Conservation (phyloP, 1,140 invertebrate species). For the Pogonomyrmex barbatus region DNA sequence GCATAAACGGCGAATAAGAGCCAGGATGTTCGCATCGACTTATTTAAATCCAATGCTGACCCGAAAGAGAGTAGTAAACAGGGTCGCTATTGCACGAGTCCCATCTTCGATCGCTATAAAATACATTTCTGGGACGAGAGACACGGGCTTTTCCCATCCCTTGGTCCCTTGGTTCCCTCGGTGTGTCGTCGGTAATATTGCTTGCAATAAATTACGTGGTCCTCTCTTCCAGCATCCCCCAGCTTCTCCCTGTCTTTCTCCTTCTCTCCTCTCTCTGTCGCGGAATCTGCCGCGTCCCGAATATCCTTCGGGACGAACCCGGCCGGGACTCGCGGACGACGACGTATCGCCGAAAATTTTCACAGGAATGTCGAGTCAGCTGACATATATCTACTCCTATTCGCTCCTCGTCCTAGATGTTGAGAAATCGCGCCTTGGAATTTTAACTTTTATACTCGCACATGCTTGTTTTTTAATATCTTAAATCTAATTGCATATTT, state of each 20-base stretch:
- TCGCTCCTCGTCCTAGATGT: slow-evolving; percentile 12
- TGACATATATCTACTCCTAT: slow-evolving; percentile 18
- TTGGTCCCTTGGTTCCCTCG: not conserved
- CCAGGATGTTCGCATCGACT: slow-evolving; percentile 30
- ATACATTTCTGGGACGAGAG: slow-evolving; percentile 38
- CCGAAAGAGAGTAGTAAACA: slow-evolving; percentile 30
- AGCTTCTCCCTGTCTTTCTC: not conserved
- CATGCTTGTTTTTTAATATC: not conserved
- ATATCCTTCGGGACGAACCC: slow-evolving; percentile 53
- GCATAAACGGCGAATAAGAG: slow-evolving; percentile 19
- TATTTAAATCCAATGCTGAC: slow-evolving; percentile 55
- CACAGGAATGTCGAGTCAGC: slow-evolving; percentile 56
- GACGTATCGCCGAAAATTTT: slow-evolving; percentile 67
- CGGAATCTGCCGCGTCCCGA: slow-evolving; percentile 22
- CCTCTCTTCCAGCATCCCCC: slow-evolving; percentile 27
- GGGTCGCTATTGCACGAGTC: not conserved
- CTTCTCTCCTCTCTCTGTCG: not conserved
- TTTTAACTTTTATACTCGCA: slow-evolving; percentile 21
- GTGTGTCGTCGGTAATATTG: slow-evolving; percentile 69
- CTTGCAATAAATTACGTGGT: slow-evolving; percentile 71
- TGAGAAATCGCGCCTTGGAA: slow-evolving; percentile 34
- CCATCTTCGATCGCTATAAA: slow-evolving; percentile 60
- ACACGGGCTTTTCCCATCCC: slow-evolving; percentile 31
- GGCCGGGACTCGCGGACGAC: slow-evolving; percentile 24
- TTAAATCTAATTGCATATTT: slow-evolving; percentile 36